phyloP scores from a whole-genome alignment of 2,888 invertebrate genomes.

The Athalia circularis region DNA sequence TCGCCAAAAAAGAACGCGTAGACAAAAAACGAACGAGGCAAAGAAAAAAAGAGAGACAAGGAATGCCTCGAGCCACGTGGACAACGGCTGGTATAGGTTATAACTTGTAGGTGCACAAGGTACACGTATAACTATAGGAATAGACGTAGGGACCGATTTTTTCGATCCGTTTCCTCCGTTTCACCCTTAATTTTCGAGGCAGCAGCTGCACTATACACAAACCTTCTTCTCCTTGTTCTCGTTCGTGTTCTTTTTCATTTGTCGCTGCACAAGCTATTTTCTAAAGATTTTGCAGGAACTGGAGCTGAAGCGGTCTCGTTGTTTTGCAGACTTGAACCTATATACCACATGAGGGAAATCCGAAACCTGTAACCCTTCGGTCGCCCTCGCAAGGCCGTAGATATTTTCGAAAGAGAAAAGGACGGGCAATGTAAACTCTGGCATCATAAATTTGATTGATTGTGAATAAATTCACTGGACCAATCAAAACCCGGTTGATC shows the following conservation, averaged over 20 bases:
- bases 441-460: no score
- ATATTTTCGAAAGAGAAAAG: not conserved
- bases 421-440: no score
- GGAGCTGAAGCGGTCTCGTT: no score
- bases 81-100: not conserved
- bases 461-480: no score
- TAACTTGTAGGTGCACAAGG: not conserved
- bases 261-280: no score
- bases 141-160: not conserved
- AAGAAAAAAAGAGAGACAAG: not conserved
- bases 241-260: no score
- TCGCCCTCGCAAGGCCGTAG: not conserved
- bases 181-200: not conserved
- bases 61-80: not conserved
- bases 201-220: not conserved
- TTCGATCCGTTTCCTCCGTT: constrained; percentile 8
- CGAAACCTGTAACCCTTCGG: no score
- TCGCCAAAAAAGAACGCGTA: not conserved
- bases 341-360: no score
- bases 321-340: no score
- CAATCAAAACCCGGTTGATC: no score
- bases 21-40: constrained; percentile 9
- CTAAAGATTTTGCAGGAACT: not conserved
- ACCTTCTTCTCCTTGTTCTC: not conserved
- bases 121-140: not conserved